phyloP scores from a whole-genome alignment of 1,140 invertebrate genomes.

The Thaumetopoea pityocampa region DNA sequence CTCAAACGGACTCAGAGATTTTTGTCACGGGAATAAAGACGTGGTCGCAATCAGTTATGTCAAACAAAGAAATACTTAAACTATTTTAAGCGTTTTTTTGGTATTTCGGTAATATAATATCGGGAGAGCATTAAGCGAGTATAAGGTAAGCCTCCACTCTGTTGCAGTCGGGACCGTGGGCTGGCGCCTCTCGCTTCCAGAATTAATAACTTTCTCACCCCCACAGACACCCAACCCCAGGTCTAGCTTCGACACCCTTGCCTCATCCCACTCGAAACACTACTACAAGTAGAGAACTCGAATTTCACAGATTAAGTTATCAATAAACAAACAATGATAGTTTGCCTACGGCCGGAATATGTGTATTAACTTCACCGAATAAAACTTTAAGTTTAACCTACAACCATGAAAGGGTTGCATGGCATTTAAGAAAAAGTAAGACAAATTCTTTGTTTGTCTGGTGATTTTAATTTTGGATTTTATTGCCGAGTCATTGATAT shows the following conservation, averaged over 20 bases:
- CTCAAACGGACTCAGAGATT: neutral
- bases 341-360: no score
- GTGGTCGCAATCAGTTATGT: no score
- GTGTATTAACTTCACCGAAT: no score
- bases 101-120: slow-evolving; percentile 57
- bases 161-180: slow-evolving; percentile 68
- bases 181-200: slow-evolving; percentile 68
- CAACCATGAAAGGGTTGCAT: no score
- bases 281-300: slow-evolving; percentile 41
- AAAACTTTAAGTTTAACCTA: no score
- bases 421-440: no score
- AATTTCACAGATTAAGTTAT: no score
- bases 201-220: slow-evolving; percentile 72
- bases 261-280: slow-evolving; percentile 35
- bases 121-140: slow-evolving; percentile 65
- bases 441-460: no score
- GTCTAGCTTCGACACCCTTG: slow-evolving; percentile 23
- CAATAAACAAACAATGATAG: no score
- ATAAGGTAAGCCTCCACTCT: slow-evolving; percentile 66
- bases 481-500: no score
- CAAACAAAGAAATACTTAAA: slow-evolving; percentile 1
- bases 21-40: neutral
- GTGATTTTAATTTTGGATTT: no score
- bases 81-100: slow-evolving; percentile 15
- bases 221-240: slow-evolving; percentile 24